Base-by-base conservation (phyloP, 2,888 invertebrate species). In the Cantharis flavilabris region DNA sequence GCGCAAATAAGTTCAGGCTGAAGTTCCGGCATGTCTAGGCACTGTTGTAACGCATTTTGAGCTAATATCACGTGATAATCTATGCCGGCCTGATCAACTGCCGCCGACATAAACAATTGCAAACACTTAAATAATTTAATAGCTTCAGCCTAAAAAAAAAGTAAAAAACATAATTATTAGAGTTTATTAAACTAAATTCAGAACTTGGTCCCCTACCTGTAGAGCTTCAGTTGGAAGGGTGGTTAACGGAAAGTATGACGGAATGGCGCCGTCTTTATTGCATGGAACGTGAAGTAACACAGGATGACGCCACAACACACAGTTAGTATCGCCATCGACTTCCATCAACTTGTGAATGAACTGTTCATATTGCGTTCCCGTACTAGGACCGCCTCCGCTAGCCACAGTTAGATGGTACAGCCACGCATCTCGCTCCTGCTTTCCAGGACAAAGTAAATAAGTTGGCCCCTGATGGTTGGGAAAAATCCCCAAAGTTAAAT, bases 41-140 rank as follows among this genome's bases (percentile, higher is more conserved):
- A 98, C 88, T 96, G 96, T 86, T 96, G 96, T 76, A 99, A 91
- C 33, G 98, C 97, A 89, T 98, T 98, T 92, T 98, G 98, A 14
- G 98, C 98, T 79, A 99, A 91, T 78, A 97, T 97, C 85, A 99
- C 98, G 89, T 99, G 98, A 90, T 98, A 98, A 90, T 99, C 98
- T 84, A 98, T 96, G 86, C 97, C 97, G 73, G 97, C 96, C 86
- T 96, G 96, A 89, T 98, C 98, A 83, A 99, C 96, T 67, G 96
- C 95, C 80, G 98, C 98, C 3, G 97, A 97, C 93, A 97, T 97
- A 90, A 98, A 99, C 81, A 98, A 92, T 87, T 98, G 97, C 82
- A 97, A 95, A 88, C 97, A 97, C 96, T 98, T 98, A 87, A 98
- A 98, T 80, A 98, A 90, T 89, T 98, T 97, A 82, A 98, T 92